Evolutionary conservation across 2,797 vertebrate genomes (phyloP), one percentile per base, ranked within the genome.

Genomic region (Passerculus sandwichensis): DNA sequence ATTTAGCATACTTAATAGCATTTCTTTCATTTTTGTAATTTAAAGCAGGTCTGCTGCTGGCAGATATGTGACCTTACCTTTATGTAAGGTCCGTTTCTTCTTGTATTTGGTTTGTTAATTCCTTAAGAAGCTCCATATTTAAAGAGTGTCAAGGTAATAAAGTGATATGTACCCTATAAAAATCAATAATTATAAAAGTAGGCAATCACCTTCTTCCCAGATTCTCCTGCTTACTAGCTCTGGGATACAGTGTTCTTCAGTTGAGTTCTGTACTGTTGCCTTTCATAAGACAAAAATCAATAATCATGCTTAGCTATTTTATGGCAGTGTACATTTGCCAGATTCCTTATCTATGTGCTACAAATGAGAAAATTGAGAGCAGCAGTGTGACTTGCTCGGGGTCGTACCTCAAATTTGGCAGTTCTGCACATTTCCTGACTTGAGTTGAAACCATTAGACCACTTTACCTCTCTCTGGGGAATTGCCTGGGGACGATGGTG

Each of bases 401-500:
- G 12, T 70, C 0, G 0, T 53, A 73, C 71, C 69, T 81, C 71
- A 71, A 79, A 56, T 62, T n/a, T 82, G 60, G 10, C 40, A 71
- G 64, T 76, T 85, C 19, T 83, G 50, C 13, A 3, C 1, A 1
- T 66, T 95, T 82, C 78, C 47, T 89, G 60, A 30, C 74, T 78
- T 61, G 26, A 60, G 7, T 29, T 76, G 45, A 57, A 87, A 65
- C 50, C 32, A 12, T 74, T 51, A 78, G 40, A 56, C 38, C 16
- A 15, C 64, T 86, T 65, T 22, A 15, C 19, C 14, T 48, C 16
- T 57, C 50, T 56, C 32, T 62, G 64, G 32, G 23, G 48, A 85
- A n/a, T 57, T 15, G 2, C 29, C 12, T 57, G 64, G 75, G 59
- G 47, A 40, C 0, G 0, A 27, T 48, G 36, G 36, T 0, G 0